Evolutionary conservation across 2,888 invertebrate species (phyloP), one percentile per base, ranked within the genome.

Genomic region (Mechanitis mazaeus): DNA sequence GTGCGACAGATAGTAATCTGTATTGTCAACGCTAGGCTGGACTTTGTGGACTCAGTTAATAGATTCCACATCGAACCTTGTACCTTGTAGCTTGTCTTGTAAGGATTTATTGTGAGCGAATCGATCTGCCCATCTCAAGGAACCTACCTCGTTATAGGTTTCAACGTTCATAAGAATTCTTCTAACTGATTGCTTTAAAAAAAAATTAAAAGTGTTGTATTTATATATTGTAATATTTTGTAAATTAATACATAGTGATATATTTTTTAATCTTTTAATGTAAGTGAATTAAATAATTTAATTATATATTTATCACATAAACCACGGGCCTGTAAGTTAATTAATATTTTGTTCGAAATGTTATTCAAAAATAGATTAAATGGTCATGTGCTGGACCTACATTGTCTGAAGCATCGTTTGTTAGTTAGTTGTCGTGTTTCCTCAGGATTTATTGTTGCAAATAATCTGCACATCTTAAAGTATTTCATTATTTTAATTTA

Each of bases 1-100:
- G 68, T 63, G 69, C 66, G 45, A 59, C 20, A 42, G 71, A 71
- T 71, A 71, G 61, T 28, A 54, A 71, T 71, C 71, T 67, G 65
- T 64, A 66, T 70, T 71, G 70, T 69, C 68, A 64, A 68, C 68
- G 59, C 68, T 59, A 63, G 61, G 60, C 53, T 61, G 56, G 50
- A 50, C 50, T 28, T 50, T 50, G 50, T 50, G 63, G 61, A 62
- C 61, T 65, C 63, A 55, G 68, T 67, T 67, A 68, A 70, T 68
- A 69, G 68, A 67, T 67, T 63, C 64, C 61, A 61, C 68, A 70
- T 69, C 69, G 60, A 60, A 59, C 53, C 63, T 64, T 64, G 56
- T 63, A 65, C 66, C 58, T 63, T 66, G 66, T 65, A 64, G 60
- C 63, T 66, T 65, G 64, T 64, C 59, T 54, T 60, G 60, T 61